Evolutionary conservation across 2,888 invertebrate species (phyloP), one percentile per base, ranked within the genome.

Genomic region (Embidobia sp.): DNA sequence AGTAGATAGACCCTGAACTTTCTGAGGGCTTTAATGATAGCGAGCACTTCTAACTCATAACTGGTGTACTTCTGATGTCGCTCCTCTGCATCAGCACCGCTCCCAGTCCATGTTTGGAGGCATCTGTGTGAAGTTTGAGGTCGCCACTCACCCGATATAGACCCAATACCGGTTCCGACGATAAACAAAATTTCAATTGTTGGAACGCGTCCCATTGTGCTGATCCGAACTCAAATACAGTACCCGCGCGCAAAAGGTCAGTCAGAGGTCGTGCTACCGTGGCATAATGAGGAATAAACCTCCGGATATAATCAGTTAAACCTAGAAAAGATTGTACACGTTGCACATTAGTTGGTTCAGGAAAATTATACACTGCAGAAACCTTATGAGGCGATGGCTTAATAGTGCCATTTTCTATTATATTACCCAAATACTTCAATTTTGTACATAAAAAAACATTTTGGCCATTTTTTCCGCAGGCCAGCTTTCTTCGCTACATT

Each of bases 281-380:
- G 3, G 35, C 35, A 37, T 37, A 37, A n/a, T 15, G 11, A 7
- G 8, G 6, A 10, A 37, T 11, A 37, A 37, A 37, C 15, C 15
- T 37, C 8, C 35, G 3, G 15, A 37, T 13, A 37, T 40, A 40
- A 7, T 19, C 40, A n/a, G 40, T 40, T 8, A 40, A 40, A n/a
- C 40, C 19, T 8, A 40, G n/a, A 13, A 40, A 40, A 18, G 13
- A n/a, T n/a, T 35, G 35, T 3, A 35, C 13, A 3, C 2, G 11
- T 10, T n/a, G 6, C 8, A 40, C 40, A 19, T 18, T 40, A 5
- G 18, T 7, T 4, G 40, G 40, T n/a, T n/a, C 40, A 8, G 40
- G 40, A 18, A 40, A 40, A 8, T 4, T 4, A n/a, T 4, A 8
- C 2, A 40, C 40, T n/a, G 35, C 35, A 11, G 2, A 3, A 5